Base-by-base conservation (phyloP, 2,888 invertebrate genomes). In the Ennomos fuscantarius region DNA sequence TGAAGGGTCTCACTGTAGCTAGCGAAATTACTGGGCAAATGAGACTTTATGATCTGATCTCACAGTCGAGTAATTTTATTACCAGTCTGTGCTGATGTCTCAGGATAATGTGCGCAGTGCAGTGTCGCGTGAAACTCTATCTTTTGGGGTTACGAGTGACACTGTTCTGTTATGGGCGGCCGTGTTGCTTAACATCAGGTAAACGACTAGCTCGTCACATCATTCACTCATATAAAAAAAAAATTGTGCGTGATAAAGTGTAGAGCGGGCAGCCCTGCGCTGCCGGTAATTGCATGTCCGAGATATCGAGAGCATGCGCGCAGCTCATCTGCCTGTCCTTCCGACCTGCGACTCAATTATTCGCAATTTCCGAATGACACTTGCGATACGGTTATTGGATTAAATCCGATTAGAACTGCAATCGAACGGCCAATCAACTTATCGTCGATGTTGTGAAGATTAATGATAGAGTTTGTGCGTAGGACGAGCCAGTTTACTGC, bases 361-460 rank as follows among this genome's bases (percentile, higher is more conserved):
- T 62, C 78, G 81, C 84, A 84, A 89, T 89, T 87, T 90, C 89
- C 90, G 84, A 82, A 79, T 75, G 69, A 72, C 76, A 74, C 72
- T 68, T 72, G 65, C 72, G 71, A 68, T 72, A 69, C 70, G 72
- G 70, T 70, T 63, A 72, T 65, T 69, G 63, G 68, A 68, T 73
- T 74, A 72, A 24, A 24, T 73, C 57, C 55, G 52, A 63, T 62
- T 52, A 60, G 60, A 58, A 51, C 52, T 56, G 59, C 57, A 62
- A 60, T 60, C 58, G 56, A 57, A 54, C 53, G 50, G 39, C 66
- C 62, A 68, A 68, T 66, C 61, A 65, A 63, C 61, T 62, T 61
- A 68, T 68, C 61, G 48, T 39, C 47, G 61, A 61, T 63, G 63
- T 53, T 43, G 55, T 43, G 43, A 56, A 46, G 52, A 65, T 52